Conservation (phyloP, 1,140 invertebrate species). For the Penaeus japonicus region DNA sequence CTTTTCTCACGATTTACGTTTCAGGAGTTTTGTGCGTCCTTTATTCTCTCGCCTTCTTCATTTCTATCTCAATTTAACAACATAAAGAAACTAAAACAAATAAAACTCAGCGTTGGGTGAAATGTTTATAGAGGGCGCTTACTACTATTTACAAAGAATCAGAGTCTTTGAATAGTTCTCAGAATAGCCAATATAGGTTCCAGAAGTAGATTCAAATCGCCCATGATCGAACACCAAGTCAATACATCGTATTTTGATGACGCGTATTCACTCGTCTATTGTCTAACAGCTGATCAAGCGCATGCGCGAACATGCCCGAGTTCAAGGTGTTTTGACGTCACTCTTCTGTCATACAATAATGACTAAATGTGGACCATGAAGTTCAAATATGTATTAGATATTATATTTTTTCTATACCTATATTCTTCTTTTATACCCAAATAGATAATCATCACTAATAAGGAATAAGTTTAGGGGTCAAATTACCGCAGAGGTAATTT, state of each 20-base stretch:
- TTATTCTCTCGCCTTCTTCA: constrained; percentile 36
- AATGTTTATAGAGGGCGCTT: constrained; percentile 31
- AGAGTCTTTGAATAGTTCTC: neutral
- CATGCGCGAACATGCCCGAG: constrained; percentile 41
- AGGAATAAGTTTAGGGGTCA: too few relatives aligned
- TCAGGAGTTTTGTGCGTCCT: constrained; percentile 42
- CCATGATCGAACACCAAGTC: neutral
- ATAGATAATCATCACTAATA: too few relatives aligned
- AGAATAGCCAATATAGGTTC: neutral
- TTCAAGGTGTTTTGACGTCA: constrained; percentile 46
- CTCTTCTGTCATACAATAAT: constrained; percentile 21
- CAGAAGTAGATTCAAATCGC: neutral
- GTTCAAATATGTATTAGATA: too few relatives aligned
- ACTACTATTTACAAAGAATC: neutral
- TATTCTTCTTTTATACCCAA: too few relatives aligned
- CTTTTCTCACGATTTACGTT: constrained; percentile 43
- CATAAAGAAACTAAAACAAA: constrained; percentile 54
- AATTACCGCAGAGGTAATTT: too few relatives aligned
- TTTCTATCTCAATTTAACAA: constrained; percentile 55
- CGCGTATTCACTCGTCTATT: constrained; percentile 22
- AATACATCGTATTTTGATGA: constrained; percentile 38
- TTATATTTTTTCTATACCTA: too few relatives aligned
- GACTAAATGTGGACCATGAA: too few relatives aligned
- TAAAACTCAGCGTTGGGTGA: neutral
- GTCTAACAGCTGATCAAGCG: constrained; percentile 51